A percentile compares a stretch with the other conserved stretches of the same genome.
Conservation (phyloP, 2,888 invertebrate genomes). For the Coleophora flavipennella region DNA sequence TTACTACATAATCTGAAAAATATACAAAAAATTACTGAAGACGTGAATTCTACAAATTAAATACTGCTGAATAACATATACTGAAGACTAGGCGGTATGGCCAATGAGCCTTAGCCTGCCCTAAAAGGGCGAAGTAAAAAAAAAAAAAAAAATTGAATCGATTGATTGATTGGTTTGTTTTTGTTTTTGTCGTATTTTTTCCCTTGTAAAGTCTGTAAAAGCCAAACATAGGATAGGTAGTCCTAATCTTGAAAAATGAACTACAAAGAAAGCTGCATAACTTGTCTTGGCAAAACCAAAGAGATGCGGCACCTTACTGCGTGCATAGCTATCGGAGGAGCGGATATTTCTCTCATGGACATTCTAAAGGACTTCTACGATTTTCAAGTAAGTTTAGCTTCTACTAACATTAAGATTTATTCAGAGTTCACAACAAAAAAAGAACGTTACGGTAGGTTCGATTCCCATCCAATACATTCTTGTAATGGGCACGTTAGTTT, state of each 20-base stretch:
- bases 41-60: too few species aligned
- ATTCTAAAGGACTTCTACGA: constrained; percentile 53
- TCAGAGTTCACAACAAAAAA: too few species aligned
- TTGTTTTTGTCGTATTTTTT: not conserved
- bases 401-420: not conserved
- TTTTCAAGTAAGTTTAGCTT: constrained; percentile 38
- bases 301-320: constrained; percentile 52
- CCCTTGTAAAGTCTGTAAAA: not conserved
- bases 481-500: too few species aligned
- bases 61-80: too few species aligned
- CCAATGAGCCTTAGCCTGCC: too few species aligned
- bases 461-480: too few species aligned
- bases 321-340: constrained; percentile 40
- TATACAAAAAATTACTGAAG: too few species aligned
- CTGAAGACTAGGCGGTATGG: too few species aligned
- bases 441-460: too few species aligned
- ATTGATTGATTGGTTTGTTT: not conserved
- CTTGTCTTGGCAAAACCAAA: constrained; percentile 45
- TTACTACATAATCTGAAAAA: too few species aligned
- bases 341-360: constrained; percentile 43
- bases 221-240: not conserved
- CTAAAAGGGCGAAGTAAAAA: too few species aligned
- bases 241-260: constrained; percentile 27
- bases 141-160: too few species aligned
- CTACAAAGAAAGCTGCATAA: constrained; percentile 47